Evolutionary conservation across 2,888 invertebrate species (phyloP), one percentile per base, ranked within the genome.

Genomic region (Phragmatobia fuliginosa): DNA sequence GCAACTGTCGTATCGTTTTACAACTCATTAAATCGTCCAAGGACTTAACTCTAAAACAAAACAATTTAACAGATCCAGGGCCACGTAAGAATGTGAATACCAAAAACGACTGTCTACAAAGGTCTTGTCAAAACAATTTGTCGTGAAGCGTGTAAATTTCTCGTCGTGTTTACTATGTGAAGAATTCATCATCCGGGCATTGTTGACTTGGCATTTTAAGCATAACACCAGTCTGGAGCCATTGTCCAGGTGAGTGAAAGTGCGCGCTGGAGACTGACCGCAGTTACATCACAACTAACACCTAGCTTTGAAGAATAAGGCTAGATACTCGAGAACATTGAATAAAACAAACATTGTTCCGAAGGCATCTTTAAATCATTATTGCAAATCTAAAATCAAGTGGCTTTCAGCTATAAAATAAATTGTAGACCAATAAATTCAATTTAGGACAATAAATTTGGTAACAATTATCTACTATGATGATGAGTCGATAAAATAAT

Each of bases 151-250:
- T 73, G 72, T 75, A 69, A 59, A 38, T 69, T 52, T 68, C 68
- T 68, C 68, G 70, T 59, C 62, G 63, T 72, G 80, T 77, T 71
- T 74, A 73, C 73, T 75, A 68, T 73, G 74, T 71, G 70, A 71
- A 72, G 82, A 70, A 73, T 68, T 70, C 71, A 65, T 66, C 81
- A 74, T 83, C 81, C 81, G 83, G 79, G 77, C 74, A 81, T 81
- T 83, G 81, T 83, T 64, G 63, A 59, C 62, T 70, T 59, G 81
- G 79, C 75, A 81, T 82, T 75, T 70, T 75, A 77, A 80, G 83
- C 75, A 75, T 81, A 81, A 75, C 79, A 74, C 69, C 60, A 73
- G 72, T 70, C 75, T 75, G 83, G 67, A 73, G 60, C 74, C 73
- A 76, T 82, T 82, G 83, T 83, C 79, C 76, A 72, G 63, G 67